phyloP scores from a whole-genome alignment of 2,888 invertebrate genomes.

The Rotaria magnacalcarata region DNA sequence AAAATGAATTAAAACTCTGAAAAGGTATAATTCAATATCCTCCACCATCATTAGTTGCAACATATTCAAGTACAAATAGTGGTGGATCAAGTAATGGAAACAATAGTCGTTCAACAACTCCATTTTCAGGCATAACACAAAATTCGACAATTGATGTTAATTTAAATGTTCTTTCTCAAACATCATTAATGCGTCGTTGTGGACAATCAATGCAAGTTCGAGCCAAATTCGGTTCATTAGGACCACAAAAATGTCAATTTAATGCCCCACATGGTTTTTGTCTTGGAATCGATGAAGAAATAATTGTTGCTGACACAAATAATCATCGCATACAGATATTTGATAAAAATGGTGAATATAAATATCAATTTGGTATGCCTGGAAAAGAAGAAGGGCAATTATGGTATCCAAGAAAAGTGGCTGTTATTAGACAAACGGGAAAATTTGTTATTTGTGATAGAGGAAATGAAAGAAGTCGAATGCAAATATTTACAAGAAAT shows the following conservation, averaged over 20 bases:
- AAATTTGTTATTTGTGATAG: slow-evolving; percentile 85
- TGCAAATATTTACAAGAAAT: slow-evolving; percentile 93
- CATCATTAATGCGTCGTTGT: neutral
- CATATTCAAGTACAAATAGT: slow-evolving; percentile 12
- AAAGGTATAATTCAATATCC: neutral
- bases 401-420: slow-evolving; percentile 94
- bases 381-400: slow-evolving; percentile 86
- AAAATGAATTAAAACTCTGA: too few relatives aligned
- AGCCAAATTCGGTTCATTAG: slow-evolving; percentile 81
- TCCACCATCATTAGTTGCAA: neutral
- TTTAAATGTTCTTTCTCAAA: neutral
- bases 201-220: slow-evolving; percentile 43
- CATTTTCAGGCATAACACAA: neutral
- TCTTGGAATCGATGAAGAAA: slow-evolving; percentile 85
- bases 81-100: slow-evolving; percentile 4
- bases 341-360: slow-evolving; percentile 84
- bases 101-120: slow-evolving; percentile 20
- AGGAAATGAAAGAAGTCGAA: slow-evolving; percentile 87
- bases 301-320: slow-evolving; percentile 88
- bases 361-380: slow-evolving; percentile 86
- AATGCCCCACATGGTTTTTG: slow-evolving; percentile 96
- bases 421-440: slow-evolving; percentile 60
- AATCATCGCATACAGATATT: slow-evolving; percentile 91
- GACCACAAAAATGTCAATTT: slow-evolving; percentile 85
- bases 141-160: neutral